Conservation (phyloP, 2,797 vertebrate species). For the Danio albolineatus region DNA sequence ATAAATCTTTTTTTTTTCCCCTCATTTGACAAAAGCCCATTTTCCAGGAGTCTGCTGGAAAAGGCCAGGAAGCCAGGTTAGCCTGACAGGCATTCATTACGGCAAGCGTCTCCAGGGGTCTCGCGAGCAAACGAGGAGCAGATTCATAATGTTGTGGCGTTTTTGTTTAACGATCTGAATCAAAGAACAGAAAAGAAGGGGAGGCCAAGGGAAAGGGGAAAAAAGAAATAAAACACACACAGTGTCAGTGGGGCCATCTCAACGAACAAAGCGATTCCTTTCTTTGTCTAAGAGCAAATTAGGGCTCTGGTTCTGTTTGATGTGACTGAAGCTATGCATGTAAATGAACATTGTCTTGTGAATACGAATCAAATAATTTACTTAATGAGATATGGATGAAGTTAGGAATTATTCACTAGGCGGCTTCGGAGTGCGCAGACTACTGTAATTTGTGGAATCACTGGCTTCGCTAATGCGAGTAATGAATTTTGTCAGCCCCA, state of each 20-base stretch:
- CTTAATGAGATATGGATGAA: constrained; percentile 68
- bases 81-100: constrained; percentile 69
- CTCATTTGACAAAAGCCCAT: constrained; percentile 70
- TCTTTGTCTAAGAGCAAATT: constrained; percentile 67
- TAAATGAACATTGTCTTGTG: constrained; percentile 66
- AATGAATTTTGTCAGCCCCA: constrained; percentile 56
- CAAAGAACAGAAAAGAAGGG: constrained; percentile 38
- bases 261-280: constrained; percentile 59
- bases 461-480: constrained; percentile 53
- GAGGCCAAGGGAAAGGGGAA: constrained; percentile 23
- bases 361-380: constrained; percentile 69
- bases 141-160: constrained; percentile 59
- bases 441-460: constrained; percentile 57
- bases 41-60: constrained; percentile 63
- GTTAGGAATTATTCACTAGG: constrained; percentile 58
- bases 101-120: constrained; percentile 49
- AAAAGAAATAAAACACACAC: constrained; percentile 47
- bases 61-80: constrained; percentile 64
- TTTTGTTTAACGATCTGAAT: constrained; percentile 69
- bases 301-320: constrained; percentile 62
- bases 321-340: constrained; percentile 62
- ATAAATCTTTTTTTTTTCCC: constrained; percentile 75
- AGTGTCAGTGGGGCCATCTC: constrained; percentile 61
- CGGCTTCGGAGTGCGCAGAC: constrained; percentile 40
- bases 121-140: constrained; percentile 53